phyloP scores from a whole-genome alignment of 2,113 vertebrate genomes.

The Amazona vittata region DNA sequence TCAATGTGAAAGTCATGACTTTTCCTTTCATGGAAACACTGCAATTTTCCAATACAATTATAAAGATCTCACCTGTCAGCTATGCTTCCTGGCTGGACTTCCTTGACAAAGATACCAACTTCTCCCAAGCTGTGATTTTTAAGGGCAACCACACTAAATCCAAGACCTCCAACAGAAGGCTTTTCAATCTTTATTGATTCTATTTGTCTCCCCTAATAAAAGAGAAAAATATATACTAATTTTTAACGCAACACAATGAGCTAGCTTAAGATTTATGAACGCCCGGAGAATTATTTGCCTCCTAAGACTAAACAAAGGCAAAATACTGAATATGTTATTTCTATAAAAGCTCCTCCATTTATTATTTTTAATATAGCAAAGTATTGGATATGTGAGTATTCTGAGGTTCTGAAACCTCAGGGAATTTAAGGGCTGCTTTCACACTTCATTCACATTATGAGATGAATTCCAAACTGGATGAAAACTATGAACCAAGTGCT shows the following conservation, averaged over 20 bases:
- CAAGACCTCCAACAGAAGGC: slow-evolving; percentile 87
- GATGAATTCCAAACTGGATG: slow-evolving; percentile 58
- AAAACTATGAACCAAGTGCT: slow-evolving; percentile 60
- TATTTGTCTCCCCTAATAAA: slow-evolving; percentile 82
- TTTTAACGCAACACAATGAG: not conserved
- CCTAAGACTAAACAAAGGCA: slow-evolving; percentile 55
- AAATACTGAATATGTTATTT: slow-evolving; percentile 56
- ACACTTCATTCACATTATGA: slow-evolving; percentile 69
- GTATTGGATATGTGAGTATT: slow-evolving; percentile 45
- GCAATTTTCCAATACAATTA: not conserved
- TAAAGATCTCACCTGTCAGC: slow-evolving; percentile 85
- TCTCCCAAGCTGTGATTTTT: slow-evolving; percentile 78
- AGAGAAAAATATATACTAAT: slow-evolving; percentile 4
- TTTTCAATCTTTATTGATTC: slow-evolving; percentile 86
- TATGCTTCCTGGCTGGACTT: slow-evolving; percentile 89
- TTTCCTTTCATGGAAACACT: not conserved
- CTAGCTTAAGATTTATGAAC: slow-evolving; percentile 13
- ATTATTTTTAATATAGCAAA: slow-evolving; percentile 64
- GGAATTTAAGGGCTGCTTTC: slow-evolving; percentile 65
- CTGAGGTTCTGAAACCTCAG: slow-evolving; percentile 42
- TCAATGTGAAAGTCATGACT: not conserved
- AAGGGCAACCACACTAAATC: slow-evolving; percentile 93
- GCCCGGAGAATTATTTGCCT: not conserved
- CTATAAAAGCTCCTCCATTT: slow-evolving; percentile 64
- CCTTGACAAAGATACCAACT: slow-evolving; percentile 88